phyloP scores from a whole-genome alignment of 2,888 invertebrate species.

The Himalopsyche kuldschensis region DNA sequence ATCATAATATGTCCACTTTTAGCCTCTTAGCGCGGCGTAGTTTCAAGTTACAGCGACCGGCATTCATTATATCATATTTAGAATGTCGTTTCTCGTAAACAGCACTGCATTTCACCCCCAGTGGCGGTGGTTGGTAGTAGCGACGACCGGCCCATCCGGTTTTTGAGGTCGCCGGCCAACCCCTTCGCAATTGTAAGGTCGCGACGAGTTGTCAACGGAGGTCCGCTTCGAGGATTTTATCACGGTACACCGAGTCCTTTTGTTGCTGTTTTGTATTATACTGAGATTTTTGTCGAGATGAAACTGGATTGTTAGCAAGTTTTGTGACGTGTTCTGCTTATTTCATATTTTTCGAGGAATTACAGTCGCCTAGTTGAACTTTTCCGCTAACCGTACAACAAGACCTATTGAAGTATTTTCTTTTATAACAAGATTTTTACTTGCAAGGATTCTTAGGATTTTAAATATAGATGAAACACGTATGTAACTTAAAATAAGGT shows the following conservation, averaged over 20 bases:
- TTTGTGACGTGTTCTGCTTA: neutral
- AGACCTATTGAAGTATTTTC: neutral
- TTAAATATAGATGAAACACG: neutral
- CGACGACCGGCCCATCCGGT: conserved; percentile 30
- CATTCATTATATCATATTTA: conserved; percentile 34
- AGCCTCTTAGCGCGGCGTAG: neutral
- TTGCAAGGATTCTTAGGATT: no score
- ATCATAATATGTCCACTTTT: no score
- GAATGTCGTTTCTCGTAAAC: conserved; percentile 31
- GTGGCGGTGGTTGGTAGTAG: neutral
- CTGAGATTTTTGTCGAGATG: neutral
- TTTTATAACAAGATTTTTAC: no score
- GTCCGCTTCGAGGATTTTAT: neutral
- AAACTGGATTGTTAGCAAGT: neutral
- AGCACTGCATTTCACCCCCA: conserved; percentile 26
- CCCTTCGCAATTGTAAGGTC: neutral
- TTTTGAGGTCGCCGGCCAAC: neutral
- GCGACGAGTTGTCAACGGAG: neutral
- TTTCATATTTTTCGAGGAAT: neutral
- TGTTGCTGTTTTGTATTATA: neutral
- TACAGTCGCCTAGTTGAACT: neutral
- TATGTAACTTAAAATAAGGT: neutral
- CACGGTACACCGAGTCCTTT: conserved; percentile 6
- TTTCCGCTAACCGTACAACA: neutral
- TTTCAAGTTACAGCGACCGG: conserved; percentile 21